A percentile compares a stretch with the other conserved stretches of the same genome.
These are phyloP conservation scores for Leptodactylus fallax DNA, from an alignment of 2,797 vertebrate genomes.

Conservation along the genomic window DNA sequence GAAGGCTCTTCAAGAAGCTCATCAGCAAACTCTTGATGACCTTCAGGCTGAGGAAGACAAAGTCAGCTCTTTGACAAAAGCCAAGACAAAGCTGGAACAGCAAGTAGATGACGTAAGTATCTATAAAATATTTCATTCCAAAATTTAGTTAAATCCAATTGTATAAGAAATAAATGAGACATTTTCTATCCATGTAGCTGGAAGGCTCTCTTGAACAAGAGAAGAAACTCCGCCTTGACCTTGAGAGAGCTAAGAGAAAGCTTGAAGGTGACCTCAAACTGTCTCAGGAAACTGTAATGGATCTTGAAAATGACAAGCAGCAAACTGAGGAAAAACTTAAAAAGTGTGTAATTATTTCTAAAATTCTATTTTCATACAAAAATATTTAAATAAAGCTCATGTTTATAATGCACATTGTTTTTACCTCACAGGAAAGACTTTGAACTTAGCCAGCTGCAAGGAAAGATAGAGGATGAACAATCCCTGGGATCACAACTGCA, in stretches of 20 bases:
- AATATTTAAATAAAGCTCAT: too few species aligned
- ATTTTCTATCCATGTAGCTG: slow-evolving; percentile 67
- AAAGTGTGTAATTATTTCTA: slow-evolving; percentile 70
- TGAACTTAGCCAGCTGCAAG: slow-evolving; percentile 84
- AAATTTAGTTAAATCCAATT: too few species aligned
- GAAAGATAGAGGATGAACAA: slow-evolving; percentile 87
- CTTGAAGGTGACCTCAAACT: slow-evolving; percentile 85
- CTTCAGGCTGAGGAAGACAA: slow-evolving; percentile 81
- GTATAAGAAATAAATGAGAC: too few species aligned
- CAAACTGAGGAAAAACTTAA: slow-evolving; percentile 79
- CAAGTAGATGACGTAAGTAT: slow-evolving; percentile 77
- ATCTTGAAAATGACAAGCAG: slow-evolving; percentile 80
- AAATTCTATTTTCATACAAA: neutral
- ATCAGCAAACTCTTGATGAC: slow-evolving; percentile 80
- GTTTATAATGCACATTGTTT: slow-evolving; percentile 18
- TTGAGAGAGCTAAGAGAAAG: slow-evolving; percentile 82
- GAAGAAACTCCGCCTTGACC: slow-evolving; percentile 77
- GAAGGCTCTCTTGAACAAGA: slow-evolving; percentile 80
- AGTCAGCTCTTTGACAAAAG: slow-evolving; percentile 77
- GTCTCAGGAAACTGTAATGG: slow-evolving; percentile 78
- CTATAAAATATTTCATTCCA: too few species aligned
- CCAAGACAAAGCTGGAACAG: slow-evolving; percentile 78
- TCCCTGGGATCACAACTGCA: slow-evolving; percentile 83
- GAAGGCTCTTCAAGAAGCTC: slow-evolving; percentile 78
- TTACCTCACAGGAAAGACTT: slow-evolving; percentile 83